Evolutionary conservation across 1,140 invertebrate species (phyloP), one percentile per base, ranked within the genome.

Genomic region (Acromyrmex echinatior): DNA sequence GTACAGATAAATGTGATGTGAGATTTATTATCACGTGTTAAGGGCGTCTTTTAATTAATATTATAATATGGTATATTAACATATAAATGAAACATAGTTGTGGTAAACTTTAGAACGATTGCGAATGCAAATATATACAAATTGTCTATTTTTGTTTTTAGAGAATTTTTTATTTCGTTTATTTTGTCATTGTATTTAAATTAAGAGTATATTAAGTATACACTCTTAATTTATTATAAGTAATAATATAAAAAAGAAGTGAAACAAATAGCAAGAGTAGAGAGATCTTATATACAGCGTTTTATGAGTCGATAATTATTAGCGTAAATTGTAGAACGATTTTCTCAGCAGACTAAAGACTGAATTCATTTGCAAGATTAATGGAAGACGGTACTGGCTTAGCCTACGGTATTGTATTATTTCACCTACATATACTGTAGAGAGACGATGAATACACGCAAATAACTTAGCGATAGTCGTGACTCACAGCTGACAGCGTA

Each of bases 321-420:
- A 60, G 14, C 28, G 68, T 35, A 82, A 74, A 82, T 31, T 82
- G 56, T 56, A 35, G 49, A 39, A 53, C 45, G 28, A 12, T 74
- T 73, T 25, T 62, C 56, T 31, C 45, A 58, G 35, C 12, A 51
- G 39, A 49, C 56, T 73, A 62, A 74, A 74, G 56, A 49, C 56
- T 60, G 80, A 76, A 76, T 63, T 74, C 71, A 74, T 84, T 76
- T 74, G 56, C 80, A 74, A 81, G 51, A 81, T 82, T 74, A 84
- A 51, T 74, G n/a, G 18, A 51, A 51, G n/a, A 51, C 14, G 31
- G 39, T 31, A 25, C 49, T 71, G 58, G 62, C 70, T 39, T 62
- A 63, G 80, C 3, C 56, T 28, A 51, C 18, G 0, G 56, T 49
- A 71, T 58, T 66, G 66, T 74, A 62, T 63, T 35, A 49, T 35